These are phyloP conservation scores for Microtus ochrogaster DNA, from an alignment of 2,113 vertebrate genomes.

Conservation along the genomic window DNA sequence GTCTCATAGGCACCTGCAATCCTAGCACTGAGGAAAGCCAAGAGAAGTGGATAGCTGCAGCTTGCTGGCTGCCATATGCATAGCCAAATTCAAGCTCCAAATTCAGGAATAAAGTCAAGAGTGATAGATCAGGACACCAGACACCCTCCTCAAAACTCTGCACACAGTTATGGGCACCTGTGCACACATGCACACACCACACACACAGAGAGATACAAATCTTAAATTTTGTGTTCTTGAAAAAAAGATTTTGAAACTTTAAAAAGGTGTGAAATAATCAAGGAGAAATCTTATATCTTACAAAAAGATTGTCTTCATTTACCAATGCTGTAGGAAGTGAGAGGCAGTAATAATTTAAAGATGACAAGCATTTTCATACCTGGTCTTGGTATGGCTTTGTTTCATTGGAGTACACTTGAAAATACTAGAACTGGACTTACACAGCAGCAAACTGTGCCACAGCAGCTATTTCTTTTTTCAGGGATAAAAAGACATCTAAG, in stretches of 20 bases:
- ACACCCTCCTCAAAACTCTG: background rate
- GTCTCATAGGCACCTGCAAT: background rate
- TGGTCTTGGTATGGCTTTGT: background rate
- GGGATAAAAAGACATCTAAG: background rate
- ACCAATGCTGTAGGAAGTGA: background rate
- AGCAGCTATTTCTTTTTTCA: background rate
- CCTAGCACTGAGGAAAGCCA: too few relatives aligned
- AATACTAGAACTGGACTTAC: background rate
- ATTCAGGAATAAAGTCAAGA: background rate
- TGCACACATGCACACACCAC: too few relatives aligned
- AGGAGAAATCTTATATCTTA: background rate
- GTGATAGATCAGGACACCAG: background rate
- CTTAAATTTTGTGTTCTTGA: background rate
- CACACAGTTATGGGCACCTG: background rate
- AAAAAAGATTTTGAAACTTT: background rate
- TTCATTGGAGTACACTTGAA: background rate
- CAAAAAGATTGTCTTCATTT: background rate
- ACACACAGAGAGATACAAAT: background rate
- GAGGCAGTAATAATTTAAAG: slow-evolving; percentile 1
- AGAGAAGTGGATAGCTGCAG: background rate
- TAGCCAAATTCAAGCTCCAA: too few relatives aligned
- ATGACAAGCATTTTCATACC: background rate
- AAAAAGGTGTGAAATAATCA: background rate
- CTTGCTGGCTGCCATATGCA: background rate
- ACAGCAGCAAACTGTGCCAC: background rate